Evolutionary conservation across 2,888 invertebrate species (phyloP), one percentile per base, ranked within the genome.

Genomic region (Erebia aethiops): DNA sequence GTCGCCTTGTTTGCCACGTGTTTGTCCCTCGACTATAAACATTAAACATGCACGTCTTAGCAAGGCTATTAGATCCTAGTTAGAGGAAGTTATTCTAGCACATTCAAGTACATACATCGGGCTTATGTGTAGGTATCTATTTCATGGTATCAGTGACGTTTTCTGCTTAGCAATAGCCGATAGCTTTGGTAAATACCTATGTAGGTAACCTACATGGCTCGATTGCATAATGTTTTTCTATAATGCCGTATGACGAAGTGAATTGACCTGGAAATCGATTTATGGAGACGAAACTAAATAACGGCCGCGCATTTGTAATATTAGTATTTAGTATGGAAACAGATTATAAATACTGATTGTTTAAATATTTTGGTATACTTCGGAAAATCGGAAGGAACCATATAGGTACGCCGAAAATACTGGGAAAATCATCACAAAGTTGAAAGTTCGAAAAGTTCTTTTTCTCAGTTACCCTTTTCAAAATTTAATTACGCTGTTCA

Each of bases 1-100:
- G 76, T 67, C 52, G 76, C 76, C 76, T 77, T 82, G 81, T 82
- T 84, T 80, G 79, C 83, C 87, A 86, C 87, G 84, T 86, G 86
- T 83, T 74, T 70, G 71, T 57, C 69, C 58, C 72, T 69, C 67
- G 69, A 75, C 73, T 79, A 80, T 81, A 81, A 81, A 80, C 78
- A 79, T 77, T 81, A 81, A 81, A 80, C 78, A 79, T 77, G 79
- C 80, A 61, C 35, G 66, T 70, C 68, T 75, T 58, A 56, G 82
- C 81, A 77, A 84, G 85, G 81, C 77, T 83, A 83, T 87, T 83
- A 82, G 82, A 80, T 81, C 80, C 78, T 58, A 35, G 56, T 49
- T 43, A 67, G 46, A 56, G 67, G 60, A 49, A 63, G 63, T 67
- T 14, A 76, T 74, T 21, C 49, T 49, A 62, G 21, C 21, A 62